Conservation (phyloP, 2,113 vertebrate species). For the Oreotrochilus melanogaster region DNA sequence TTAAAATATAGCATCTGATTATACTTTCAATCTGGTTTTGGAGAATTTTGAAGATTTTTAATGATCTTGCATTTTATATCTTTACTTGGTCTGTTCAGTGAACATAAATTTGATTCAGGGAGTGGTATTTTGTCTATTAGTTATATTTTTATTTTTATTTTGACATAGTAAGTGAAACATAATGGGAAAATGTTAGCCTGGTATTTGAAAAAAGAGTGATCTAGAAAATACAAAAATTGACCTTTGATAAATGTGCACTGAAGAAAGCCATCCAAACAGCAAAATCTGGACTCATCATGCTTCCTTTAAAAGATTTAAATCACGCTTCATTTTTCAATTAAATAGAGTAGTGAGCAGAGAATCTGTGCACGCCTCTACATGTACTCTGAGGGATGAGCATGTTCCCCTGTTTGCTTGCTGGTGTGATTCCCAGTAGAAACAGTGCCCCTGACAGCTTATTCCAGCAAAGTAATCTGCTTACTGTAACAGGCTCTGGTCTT, state of each 20-base stretch:
- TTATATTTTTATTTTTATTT: neutral
- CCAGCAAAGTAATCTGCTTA: neutral
- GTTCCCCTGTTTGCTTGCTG: neutral
- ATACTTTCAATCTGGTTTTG: neutral
- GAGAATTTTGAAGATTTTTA: neutral
- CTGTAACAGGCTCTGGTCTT: neutral
- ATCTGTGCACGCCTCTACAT: neutral
- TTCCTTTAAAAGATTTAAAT: neutral
- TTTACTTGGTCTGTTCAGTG: neutral
- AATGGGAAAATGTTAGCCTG: neutral
- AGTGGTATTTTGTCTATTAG: neutral
- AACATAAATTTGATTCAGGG: neutral
- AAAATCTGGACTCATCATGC: neutral
- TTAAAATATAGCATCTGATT: neutral
- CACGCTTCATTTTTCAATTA: neutral
- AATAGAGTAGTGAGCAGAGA: neutral
- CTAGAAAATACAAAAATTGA: neutral
- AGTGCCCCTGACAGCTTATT: neutral
- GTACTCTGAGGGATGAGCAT: fast-evolving
- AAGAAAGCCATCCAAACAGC: neutral
- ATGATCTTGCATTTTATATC: neutral
- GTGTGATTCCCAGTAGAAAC: neutral
- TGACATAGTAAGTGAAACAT: neutral
- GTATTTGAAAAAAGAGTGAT: neutral
- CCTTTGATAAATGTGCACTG: neutral